phyloP scores from a whole-genome alignment of 2,797 vertebrate species.

The Pangasius krempfi region DNA sequence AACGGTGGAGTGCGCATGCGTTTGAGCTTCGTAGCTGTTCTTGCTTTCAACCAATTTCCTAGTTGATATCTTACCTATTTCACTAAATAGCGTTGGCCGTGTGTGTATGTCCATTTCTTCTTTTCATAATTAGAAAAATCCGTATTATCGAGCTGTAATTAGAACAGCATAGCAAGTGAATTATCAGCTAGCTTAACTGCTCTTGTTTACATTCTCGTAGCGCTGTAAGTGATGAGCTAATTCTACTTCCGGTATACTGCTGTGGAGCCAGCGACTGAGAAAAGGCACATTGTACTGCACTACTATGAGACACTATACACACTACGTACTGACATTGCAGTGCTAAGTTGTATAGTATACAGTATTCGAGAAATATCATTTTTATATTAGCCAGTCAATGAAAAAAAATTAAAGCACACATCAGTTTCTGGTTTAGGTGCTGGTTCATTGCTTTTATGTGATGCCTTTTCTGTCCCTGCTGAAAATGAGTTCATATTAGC shows the following conservation, averaged over 20 bases:
- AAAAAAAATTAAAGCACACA: background rate
- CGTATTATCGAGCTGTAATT: background rate
- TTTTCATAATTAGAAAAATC: conserved; percentile 8
- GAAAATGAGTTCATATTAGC: background rate
- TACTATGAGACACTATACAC: background rate
- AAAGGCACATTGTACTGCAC: background rate
- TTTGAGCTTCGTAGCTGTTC: no score
- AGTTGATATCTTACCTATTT: conserved; percentile 48
- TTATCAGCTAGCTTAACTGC: no score
- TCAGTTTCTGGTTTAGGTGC: background rate
- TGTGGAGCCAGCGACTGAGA: background rate
- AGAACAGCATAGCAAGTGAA: background rate
- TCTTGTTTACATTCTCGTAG: conserved; percentile 3
- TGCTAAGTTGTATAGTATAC: background rate
- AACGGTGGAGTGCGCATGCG: background rate
- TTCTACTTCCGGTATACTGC: background rate
- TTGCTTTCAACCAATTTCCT: background rate
- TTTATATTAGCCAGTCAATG: background rate
- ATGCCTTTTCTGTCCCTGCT: background rate
- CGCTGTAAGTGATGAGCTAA: background rate
- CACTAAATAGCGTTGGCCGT: conserved; percentile 54
- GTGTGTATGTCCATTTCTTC: conserved; percentile 49
- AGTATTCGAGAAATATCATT: background rate
- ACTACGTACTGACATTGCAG: background rate
- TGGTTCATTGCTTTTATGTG: background rate